Evolutionary conservation across 2,113 vertebrate species (phyloP).

Genomic region (Pseudorasbora parva): DNA sequence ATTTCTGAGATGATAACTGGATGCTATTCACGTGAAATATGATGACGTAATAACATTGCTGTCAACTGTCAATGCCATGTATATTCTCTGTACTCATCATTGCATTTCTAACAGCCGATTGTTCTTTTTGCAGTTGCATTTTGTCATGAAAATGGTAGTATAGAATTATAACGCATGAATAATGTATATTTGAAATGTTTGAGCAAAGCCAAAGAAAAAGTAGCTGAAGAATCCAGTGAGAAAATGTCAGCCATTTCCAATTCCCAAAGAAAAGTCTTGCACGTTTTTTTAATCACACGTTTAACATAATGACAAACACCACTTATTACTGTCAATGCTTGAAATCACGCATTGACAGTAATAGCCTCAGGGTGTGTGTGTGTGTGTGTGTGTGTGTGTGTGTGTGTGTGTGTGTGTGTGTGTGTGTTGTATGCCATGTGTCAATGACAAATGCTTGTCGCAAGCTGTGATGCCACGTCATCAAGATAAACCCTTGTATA

Average conservation of each 20-base stretch:
- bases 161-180: background rate
- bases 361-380: constrained; percentile 11
- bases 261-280: background rate
- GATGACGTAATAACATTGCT: background rate
- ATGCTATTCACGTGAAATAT: background rate
- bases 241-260: background rate
- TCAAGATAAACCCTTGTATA: constrained; percentile 22
- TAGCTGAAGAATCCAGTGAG: constrained; percentile 2
- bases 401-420: background rate
- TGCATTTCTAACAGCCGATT: background rate
- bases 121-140: too few relatives aligned
- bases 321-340: constrained; percentile 10
- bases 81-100: background rate
- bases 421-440: constrained; percentile 31
- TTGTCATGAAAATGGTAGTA: too few relatives aligned
- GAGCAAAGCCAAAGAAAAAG: background rate
- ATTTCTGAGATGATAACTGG: background rate
- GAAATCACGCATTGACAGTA: too few relatives aligned
- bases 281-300: constrained; percentile 16
- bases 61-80: background rate
- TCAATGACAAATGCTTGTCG: constrained; percentile 35
- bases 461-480: constrained; percentile 50
- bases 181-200: background rate
- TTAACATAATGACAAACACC: constrained; percentile 35
- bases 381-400: constrained; percentile 6